phyloP scores from a whole-genome alignment of 2,888 invertebrate genomes.

The Drosophila anceps region DNA sequence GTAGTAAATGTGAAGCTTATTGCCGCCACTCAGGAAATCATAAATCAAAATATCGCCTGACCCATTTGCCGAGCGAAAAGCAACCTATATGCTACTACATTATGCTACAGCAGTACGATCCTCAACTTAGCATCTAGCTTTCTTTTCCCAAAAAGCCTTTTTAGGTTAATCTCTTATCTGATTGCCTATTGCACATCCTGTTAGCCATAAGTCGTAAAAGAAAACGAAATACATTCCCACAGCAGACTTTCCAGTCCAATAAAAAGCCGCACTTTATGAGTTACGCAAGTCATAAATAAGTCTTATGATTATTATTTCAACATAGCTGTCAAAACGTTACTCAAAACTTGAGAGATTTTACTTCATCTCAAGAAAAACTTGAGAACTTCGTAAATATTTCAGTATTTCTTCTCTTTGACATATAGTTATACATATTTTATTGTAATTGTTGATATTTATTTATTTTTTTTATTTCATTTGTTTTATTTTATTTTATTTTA shows the following conservation, averaged over 20 bases:
- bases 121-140: conserved; percentile 28
- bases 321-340: background rate
- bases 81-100: conserved; percentile 20
- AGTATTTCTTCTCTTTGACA: background rate
- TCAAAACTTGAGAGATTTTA: background rate
- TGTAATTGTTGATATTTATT: background rate
- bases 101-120: conserved; percentile 14
- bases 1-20: conserved; percentile 14
- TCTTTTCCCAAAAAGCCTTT: conserved; percentile 25
- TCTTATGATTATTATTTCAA: background rate
- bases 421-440: background rate
- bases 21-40: conserved; percentile 40
- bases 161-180: conserved; percentile 36
- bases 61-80: conserved; percentile 37
- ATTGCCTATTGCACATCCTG: conserved; percentile 47
- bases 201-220: conserved; percentile 11
- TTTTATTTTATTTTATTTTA: no score
- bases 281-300: conserved; percentile 10
- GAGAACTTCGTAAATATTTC: background rate
- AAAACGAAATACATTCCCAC: background rate
- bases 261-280: conserved; percentile 3
- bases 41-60: conserved; percentile 53
- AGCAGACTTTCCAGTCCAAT: background rate
- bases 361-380: background rate
- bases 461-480: background rate